phyloP scores from a whole-genome alignment of 2,797 vertebrate genomes.

The Limosa lapponica region DNA sequence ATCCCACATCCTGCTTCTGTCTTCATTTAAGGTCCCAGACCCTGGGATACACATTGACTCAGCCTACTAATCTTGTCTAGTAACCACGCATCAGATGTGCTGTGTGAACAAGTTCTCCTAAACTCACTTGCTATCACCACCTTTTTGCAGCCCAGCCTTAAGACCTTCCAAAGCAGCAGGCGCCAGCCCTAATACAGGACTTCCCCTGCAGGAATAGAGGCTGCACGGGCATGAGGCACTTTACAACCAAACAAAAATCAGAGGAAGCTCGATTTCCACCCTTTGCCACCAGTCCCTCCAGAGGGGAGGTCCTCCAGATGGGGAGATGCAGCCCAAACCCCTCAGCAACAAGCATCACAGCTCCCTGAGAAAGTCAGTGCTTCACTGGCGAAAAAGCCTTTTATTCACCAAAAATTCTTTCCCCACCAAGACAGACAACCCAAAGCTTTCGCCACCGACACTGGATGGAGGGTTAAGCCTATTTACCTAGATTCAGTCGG shows the following conservation, averaged over 20 bases:
- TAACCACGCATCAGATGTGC: rapidly evolving
- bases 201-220: neutral
- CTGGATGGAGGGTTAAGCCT: neutral
- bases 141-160: neutral
- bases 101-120: neutral
- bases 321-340: neutral
- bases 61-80: neutral
- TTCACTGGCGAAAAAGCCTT: neutral
- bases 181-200: neutral
- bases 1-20: neutral
- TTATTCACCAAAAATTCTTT: neutral
- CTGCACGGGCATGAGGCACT: neutral
- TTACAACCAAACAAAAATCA: neutral
- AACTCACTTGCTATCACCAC: neutral
- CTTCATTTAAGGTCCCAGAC: neutral
- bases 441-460: neutral
- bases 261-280: neutral
- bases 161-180: neutral
- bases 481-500: slow-evolving; percentile 32
- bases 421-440: neutral
- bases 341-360: neutral
- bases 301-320: too few relatives aligned
- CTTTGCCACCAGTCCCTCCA: neutral
- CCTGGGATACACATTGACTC: neutral
- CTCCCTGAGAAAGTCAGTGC: neutral